Percentiles rank a stretch among this genome's conserved stretches.
Evolutionary conservation across 1,140 invertebrate species (phyloP).

Genomic region (Thalassaphorura encarpata): DNA sequence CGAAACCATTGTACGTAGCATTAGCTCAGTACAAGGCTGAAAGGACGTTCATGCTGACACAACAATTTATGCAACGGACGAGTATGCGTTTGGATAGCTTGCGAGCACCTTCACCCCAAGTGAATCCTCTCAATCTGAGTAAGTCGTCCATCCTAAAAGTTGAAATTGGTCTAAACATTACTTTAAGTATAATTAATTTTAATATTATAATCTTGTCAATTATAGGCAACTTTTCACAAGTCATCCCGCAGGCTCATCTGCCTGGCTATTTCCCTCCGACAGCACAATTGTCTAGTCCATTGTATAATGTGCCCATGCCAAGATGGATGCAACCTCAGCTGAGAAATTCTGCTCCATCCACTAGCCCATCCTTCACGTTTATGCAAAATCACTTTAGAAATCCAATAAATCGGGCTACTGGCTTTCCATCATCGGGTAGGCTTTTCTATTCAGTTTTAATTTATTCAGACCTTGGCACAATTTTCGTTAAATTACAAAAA

Average conservation of each 20-base stretch:
- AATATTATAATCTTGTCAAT: too few species aligned
- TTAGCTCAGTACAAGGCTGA: constrained; percentile 98
- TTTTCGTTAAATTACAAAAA: too few species aligned
- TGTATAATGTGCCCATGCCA: constrained; percentile 72
- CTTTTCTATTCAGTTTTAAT: too few species aligned
- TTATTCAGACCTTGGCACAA: too few species aligned
- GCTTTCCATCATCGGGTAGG: too few species aligned
- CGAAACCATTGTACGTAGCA: constrained; percentile 96
- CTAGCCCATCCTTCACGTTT: constrained; percentile 21
- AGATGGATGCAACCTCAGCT: constrained; percentile 65
- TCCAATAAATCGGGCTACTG: too few species aligned
- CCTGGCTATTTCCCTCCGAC: constrained; percentile 82
- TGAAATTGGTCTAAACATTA: background rate
- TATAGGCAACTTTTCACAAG: constrained; percentile 77
- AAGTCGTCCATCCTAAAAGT: constrained; percentile 31
- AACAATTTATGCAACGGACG: constrained; percentile 95
- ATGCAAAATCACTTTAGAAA: constrained; percentile 39
- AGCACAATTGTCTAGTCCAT: constrained; percentile 74
- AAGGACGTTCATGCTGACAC: constrained; percentile 90
- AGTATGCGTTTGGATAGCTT: constrained; percentile 92
- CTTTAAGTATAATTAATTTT: too few species aligned
- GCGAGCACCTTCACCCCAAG: too few species aligned
- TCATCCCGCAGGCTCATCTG: constrained; percentile 68
- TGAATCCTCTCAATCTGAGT: constrained; percentile 67
- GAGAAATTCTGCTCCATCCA: constrained; percentile 23